Conservation (phyloP, 2,797 vertebrate genomes). For the Spinibarbus caldwelli region DNA sequence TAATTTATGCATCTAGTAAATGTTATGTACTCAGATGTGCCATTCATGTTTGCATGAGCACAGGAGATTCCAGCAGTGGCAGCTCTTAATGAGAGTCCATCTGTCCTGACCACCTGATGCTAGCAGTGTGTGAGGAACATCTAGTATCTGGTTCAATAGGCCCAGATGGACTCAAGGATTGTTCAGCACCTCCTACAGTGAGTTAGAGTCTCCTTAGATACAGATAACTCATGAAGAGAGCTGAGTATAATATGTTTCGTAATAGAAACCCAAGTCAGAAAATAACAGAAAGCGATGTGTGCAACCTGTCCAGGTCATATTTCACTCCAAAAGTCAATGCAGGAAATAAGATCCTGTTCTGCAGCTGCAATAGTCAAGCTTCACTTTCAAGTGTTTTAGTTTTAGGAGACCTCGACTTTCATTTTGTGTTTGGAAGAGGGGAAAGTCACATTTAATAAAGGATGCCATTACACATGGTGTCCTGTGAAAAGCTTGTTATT, state of each 20-base stretch:
- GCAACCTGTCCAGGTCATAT: background rate
- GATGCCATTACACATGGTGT: slow-evolving; percentile 36
- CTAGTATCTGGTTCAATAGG: background rate
- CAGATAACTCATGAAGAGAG: background rate
- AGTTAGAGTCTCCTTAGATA: background rate
- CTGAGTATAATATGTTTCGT: background rate
- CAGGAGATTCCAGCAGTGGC: no score
- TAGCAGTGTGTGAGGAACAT: slow-evolving; percentile 1
- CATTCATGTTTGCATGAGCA: background rate
- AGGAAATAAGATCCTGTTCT: slow-evolving; percentile 21
- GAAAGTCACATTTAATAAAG: slow-evolving; percentile 55
- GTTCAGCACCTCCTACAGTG: slow-evolving; percentile 12
- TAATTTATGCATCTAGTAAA: background rate
- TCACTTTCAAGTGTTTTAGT: slow-evolving; percentile 34
- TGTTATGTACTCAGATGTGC: background rate
- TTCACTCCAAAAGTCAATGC: background rate
- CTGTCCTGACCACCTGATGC: slow-evolving; percentile 2
- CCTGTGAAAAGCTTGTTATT: slow-evolving; percentile 45
- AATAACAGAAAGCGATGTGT: background rate
- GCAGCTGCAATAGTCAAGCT: slow-evolving; percentile 21
- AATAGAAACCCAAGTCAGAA: background rate
- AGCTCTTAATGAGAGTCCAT: background rate
- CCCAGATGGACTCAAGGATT: background rate
- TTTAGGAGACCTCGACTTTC: slow-evolving; percentile 41
- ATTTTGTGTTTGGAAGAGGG: background rate